Conservation (phyloP, 2,888 invertebrate species). For the Orgyia antiqua region DNA sequence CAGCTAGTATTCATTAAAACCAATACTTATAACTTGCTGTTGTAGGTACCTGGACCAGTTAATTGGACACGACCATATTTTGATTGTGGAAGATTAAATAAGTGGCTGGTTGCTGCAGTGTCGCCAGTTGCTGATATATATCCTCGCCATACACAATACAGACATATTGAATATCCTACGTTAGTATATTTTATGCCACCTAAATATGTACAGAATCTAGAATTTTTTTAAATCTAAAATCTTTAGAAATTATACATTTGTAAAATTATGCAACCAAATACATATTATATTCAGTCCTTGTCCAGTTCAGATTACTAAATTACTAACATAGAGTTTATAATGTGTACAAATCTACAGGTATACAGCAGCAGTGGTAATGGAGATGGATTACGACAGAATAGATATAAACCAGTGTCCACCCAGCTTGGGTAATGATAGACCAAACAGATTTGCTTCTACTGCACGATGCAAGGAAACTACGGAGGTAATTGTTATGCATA, state of each 20-base stretch:
- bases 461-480: slow-evolving; percentile 95
- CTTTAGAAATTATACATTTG: neutral
- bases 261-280: too few species aligned
- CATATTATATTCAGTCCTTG: too few species aligned
- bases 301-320: too few species aligned
- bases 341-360: too few species aligned
- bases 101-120: slow-evolving; percentile 96
- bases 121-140: slow-evolving; percentile 97
- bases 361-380: slow-evolving; percentile 93
- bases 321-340: too few species aligned
- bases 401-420: slow-evolving; percentile 98
- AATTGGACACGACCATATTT: slow-evolving; percentile 97
- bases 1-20: too few species aligned
- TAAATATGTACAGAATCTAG: neutral
- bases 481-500: too few species aligned
- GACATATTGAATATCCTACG: slow-evolving; percentile 96
- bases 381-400: slow-evolving; percentile 97
- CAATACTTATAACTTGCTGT: too few species aligned
- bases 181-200: slow-evolving; percentile 79
- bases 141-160: slow-evolving; percentile 93
- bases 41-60: slow-evolving; percentile 87
- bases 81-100: slow-evolving; percentile 96
- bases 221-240: neutral
- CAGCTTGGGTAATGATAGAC: slow-evolving; percentile 91
- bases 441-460: slow-evolving; percentile 93